Conservation (phyloP, 2,797 vertebrate species). For the Pygocentrus nattereri region DNA sequence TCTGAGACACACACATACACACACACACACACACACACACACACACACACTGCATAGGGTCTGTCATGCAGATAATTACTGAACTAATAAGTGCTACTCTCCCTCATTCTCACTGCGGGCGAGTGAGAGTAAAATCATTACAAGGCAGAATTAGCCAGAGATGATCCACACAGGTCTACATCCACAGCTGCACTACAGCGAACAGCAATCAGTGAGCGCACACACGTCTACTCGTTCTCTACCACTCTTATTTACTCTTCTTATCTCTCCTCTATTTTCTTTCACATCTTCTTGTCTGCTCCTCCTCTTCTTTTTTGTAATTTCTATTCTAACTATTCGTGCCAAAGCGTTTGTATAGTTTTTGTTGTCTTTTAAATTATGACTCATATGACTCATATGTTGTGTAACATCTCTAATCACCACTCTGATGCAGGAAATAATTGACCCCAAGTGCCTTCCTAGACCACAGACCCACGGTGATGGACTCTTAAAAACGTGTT, state of each 20-base stretch:
- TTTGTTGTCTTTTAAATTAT: not conserved
- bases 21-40: conserved; percentile 4
- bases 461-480: not conserved
- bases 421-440: not conserved
- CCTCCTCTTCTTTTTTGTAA: conserved; percentile 9
- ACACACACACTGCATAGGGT: conserved; percentile 3
- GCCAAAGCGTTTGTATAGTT: too few species aligned
- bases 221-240: not conserved
- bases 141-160: conserved; percentile 1
- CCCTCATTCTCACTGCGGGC: conserved; percentile 25
- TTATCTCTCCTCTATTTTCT: too few species aligned
- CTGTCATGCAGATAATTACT: conserved; percentile 22
- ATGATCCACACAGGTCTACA: not conserved
- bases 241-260: not conserved
- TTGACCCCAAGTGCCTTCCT: not conserved
- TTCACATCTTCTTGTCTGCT: conserved; percentile 2
- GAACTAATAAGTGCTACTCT: conserved; percentile 25
- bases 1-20: conserved; percentile 1
- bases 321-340: conserved; percentile 10
- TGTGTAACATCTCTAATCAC: not conserved
- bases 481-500: not conserved
- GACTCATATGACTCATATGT: not conserved
- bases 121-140: conserved; percentile 11
- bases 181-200: not conserved
- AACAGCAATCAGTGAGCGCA: not conserved